Percentiles rank a stretch among this genome's conserved stretches.
Evolutionary conservation across 2,797 vertebrate genomes (phyloP).

Genomic region (Triplophysa bombifrons): DNA sequence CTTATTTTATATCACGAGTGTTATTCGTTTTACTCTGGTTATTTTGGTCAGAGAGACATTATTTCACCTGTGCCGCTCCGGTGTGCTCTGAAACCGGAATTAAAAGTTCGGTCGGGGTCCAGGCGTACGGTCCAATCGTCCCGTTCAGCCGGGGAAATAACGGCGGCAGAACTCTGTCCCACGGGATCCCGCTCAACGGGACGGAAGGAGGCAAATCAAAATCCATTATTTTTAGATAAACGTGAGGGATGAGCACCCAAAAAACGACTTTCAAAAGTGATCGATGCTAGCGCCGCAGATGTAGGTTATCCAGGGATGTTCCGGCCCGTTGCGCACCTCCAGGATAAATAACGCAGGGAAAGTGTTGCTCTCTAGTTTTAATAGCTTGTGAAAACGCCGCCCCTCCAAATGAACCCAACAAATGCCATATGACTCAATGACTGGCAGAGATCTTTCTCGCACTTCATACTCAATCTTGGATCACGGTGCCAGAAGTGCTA

Average conservation of each 20-base stretch:
- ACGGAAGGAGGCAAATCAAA: constrained; percentile 70
- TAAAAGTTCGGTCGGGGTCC: constrained; percentile 67
- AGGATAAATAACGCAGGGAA: background rate
- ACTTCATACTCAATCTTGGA: no score
- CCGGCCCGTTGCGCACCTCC: background rate
- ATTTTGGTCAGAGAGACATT: background rate
- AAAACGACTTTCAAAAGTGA: no score
- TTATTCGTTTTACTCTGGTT: background rate
- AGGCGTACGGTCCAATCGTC: constrained; percentile 65
- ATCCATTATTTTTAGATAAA: constrained; percentile 68
- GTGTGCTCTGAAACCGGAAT: constrained; percentile 67
- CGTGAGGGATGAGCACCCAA: background rate
- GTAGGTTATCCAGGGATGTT: background rate
- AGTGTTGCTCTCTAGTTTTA: constrained; percentile 26
- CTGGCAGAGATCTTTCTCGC: background rate
- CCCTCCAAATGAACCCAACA: constrained; percentile 9
- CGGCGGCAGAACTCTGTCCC: constrained; percentile 75
- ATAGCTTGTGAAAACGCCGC: constrained; percentile 31
- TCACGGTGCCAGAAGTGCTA: constrained; percentile 6
- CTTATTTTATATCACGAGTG: no score
- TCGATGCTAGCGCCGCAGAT: no score
- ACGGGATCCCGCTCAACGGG: constrained; percentile 68
- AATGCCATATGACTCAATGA: constrained; percentile 15
- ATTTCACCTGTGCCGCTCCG: constrained; percentile 71
- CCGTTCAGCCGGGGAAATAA: constrained; percentile 73